A percentile compares a stretch with the other conserved stretches of the same genome.
Conservation (phyloP, 2,797 vertebrate genomes). For the Gymnoscopelus microlampas region DNA sequence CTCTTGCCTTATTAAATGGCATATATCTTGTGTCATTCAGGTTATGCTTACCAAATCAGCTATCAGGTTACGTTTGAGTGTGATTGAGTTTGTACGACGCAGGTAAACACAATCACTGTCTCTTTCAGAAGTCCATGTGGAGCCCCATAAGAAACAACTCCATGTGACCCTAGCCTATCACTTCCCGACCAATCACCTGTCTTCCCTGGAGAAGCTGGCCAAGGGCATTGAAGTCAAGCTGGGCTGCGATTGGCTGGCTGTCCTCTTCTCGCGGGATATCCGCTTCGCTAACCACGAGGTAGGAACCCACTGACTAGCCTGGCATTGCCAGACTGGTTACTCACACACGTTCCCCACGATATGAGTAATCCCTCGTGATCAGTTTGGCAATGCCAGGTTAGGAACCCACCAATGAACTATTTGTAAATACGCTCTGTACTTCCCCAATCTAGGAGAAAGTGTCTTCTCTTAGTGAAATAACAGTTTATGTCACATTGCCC, state of each 20-base stretch:
- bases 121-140: constrained; percentile 89
- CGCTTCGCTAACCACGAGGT: constrained; percentile 95
- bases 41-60: no score
- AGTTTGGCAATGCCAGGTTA: no score
- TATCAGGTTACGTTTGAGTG: no score
- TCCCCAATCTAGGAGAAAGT: no score
- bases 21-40: no score
- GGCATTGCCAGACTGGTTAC: neutral
- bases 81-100: no score
- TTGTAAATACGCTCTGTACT: no score
- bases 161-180: constrained; percentile 96
- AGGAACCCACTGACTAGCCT: constrained; percentile 1
- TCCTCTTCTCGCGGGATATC: constrained; percentile 94
- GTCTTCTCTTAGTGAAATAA: no score
- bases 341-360: neutral
- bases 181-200: constrained; percentile 89
- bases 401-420: no score
- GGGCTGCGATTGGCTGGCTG: constrained; percentile 93
- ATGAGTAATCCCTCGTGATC: no score
- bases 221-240: constrained; percentile 91
- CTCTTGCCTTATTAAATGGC: no score
- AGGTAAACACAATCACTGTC: neutral
- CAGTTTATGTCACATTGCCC: no score
- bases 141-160: constrained; percentile 96
- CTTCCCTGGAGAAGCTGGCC: constrained; percentile 91